A percentile compares a stretch with the other conserved stretches of the same genome.
These are phyloP conservation scores for Drosophila hawaiiensis DNA, from an alignment of 2,888 invertebrate genomes.

Conservation along the genomic window DNA sequence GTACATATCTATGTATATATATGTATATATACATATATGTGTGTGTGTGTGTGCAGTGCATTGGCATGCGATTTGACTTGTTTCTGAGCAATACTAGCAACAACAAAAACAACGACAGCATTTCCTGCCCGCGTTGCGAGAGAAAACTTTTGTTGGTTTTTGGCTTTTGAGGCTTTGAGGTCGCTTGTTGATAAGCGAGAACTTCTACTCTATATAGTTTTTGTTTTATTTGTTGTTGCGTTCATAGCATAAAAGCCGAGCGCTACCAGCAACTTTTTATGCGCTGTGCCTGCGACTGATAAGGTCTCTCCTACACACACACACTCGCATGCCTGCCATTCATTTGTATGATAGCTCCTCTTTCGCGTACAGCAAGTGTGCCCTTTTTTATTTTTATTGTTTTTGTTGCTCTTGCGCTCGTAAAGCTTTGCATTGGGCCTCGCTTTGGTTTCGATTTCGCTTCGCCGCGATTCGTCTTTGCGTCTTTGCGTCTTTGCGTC, in stretches of 20 bases:
- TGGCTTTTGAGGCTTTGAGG: constrained; percentile 73
- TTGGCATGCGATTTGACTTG: constrained; percentile 80
- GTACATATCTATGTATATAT: neutral
- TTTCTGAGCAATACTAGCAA: constrained; percentile 58
- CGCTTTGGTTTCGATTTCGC: constrained; percentile 45
- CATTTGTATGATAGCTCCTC: constrained; percentile 45
- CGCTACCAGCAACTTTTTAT: constrained; percentile 50
- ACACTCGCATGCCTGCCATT: neutral
- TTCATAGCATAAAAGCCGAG: constrained; percentile 64
- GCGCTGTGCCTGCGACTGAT: constrained; percentile 49
- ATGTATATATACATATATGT: neutral
- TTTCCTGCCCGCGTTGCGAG: constrained; percentile 68
- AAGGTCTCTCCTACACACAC: constrained; percentile 42
- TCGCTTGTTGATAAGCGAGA: constrained; percentile 68
- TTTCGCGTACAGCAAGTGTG: constrained; percentile 20
- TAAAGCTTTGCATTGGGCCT: constrained; percentile 51
- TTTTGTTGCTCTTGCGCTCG: constrained; percentile 1
- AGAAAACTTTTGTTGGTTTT: constrained; percentile 67
- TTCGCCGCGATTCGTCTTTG: constrained; percentile 26
- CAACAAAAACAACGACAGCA: constrained; percentile 49
- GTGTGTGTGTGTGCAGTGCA: constrained; percentile 62
- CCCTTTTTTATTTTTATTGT: constrained; percentile 35
- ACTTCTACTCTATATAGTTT: constrained; percentile 46
- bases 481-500: constrained; percentile 2
- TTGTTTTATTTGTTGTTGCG: constrained; percentile 34